These are phyloP conservation scores for Synanthedon tipuliformis DNA, from an alignment of 2,888 invertebrate genomes.

Conservation along the genomic window DNA sequence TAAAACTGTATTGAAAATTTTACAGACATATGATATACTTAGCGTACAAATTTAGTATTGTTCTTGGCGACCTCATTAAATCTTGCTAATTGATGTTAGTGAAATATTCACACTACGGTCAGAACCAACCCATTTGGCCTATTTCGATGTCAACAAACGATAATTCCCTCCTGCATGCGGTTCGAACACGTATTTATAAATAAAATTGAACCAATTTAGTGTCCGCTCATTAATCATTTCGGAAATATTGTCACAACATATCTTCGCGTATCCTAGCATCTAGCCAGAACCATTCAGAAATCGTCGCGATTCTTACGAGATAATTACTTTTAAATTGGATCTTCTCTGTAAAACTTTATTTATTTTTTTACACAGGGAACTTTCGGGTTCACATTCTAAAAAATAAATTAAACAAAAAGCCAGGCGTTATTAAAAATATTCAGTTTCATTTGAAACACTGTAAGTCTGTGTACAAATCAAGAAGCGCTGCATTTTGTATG, in stretches of 20 bases:
- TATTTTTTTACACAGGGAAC: no score
- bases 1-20: no score
- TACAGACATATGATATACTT: no score
- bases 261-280: constrained; percentile 51
- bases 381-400: no score
- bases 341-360: constrained; percentile 1
- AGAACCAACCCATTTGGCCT: constrained; percentile 34
- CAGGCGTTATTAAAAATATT: no score
- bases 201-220: constrained; percentile 45
- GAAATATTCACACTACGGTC: not conserved
- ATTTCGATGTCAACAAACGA: constrained; percentile 45
- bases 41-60: not conserved
- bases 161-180: constrained; percentile 27
- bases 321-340: constrained; percentile 32
- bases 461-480: no score
- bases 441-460: no score
- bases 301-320: constrained; percentile 11
- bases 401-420: no score
- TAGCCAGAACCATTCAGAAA: constrained; percentile 31
- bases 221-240: constrained; percentile 52
- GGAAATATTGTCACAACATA: constrained; percentile 55
- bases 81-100: not conserved
- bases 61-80: not conserved
- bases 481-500: no score
- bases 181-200: constrained; percentile 29